Base-by-base conservation (phyloP, 2,113 vertebrate genomes). In the Entelurus aequoreus region DNA sequence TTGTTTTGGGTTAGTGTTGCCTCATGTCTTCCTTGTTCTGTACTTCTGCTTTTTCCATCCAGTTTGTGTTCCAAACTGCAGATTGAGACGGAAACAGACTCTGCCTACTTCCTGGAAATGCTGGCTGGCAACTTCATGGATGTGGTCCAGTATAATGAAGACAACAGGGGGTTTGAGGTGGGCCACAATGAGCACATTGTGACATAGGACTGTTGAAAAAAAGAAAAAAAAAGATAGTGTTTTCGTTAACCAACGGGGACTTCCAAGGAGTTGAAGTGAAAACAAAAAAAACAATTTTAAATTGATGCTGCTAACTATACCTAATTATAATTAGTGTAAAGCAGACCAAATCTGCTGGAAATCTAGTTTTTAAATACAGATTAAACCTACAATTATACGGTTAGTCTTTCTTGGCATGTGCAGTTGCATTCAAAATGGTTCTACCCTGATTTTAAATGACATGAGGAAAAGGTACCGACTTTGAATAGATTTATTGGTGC, bases 161-260 rank as follows among this genome's bases (percentile, higher is more conserved):
- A 85, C 80, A 91, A 83, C 63, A n/a, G 79, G 42, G 77, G 44
- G 51, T 87, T 87, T 81, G 85, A 93, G 85, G 86, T 90, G 69
- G 88, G 81, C 46, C 37, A 28, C 13, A 60, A 13, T 1, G 9
- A 0, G 14, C 8, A 0, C 16, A 13, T 57, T 56, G 37, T 40
- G 19, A 21, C 9, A 46, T 57, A 44, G 8, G 38, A 19, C n/a
- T 9, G 8, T 19, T 28, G 28, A 28, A 28, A 28, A 28, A 28
- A 28, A 3, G 28, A 28, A 28, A 44, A 12, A 42, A 13, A 57
- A 57, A 6, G 15, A 54, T 37, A 8, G 13, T 16, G 6, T 21
- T 58, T 16, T 13, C 55, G 1, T 44, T 16, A 57, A 57, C 37
- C 8, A 8, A 42, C 1, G 10, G n/a, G 38, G 16, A 11, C 6